phyloP scores from a whole-genome alignment of 2,113 vertebrate species.

The Brachyhypopomus occidentalis region DNA sequence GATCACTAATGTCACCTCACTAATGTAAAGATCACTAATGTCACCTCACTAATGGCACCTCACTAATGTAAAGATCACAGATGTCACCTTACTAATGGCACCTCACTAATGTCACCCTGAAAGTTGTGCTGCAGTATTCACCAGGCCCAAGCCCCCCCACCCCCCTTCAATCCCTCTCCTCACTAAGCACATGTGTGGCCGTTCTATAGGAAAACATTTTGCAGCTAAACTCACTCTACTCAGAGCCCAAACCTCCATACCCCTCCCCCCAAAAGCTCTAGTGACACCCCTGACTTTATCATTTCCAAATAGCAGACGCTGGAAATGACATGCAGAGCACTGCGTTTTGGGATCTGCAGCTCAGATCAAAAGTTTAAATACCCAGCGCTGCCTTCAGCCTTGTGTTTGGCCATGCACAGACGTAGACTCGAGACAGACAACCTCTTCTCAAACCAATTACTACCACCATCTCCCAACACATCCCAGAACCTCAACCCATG shows the following conservation, averaged over 20 bases:
- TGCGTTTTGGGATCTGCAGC: not conserved
- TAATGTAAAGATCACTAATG: too few species aligned
- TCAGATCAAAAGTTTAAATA: not conserved
- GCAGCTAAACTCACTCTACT: too few species aligned
- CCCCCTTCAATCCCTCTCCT: too few species aligned
- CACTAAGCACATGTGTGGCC: too few species aligned
- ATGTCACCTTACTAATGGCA: too few species aligned
- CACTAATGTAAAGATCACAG: too few species aligned
- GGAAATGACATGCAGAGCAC: constrained; percentile 12
- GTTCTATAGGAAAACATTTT: too few species aligned
- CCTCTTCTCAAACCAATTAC: not conserved
- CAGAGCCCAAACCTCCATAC: not conserved
- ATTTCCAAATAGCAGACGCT: constrained; percentile 28
- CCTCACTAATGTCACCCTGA: too few species aligned
- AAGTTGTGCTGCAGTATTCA: too few species aligned
- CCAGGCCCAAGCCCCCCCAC: too few species aligned
- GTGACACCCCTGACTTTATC: constrained; percentile 3
- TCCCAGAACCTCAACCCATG: not conserved
- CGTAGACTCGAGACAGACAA: constrained; percentile 1
- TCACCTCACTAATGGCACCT: too few species aligned
- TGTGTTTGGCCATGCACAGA: not conserved
- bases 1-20: too few species aligned
- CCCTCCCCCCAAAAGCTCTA: constrained; percentile 6
- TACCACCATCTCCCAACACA: not conserved
- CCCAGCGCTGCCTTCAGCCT: not conserved